phyloP scores from a whole-genome alignment of 1,140 invertebrate genomes.

The Forficula auricularia region DNA sequence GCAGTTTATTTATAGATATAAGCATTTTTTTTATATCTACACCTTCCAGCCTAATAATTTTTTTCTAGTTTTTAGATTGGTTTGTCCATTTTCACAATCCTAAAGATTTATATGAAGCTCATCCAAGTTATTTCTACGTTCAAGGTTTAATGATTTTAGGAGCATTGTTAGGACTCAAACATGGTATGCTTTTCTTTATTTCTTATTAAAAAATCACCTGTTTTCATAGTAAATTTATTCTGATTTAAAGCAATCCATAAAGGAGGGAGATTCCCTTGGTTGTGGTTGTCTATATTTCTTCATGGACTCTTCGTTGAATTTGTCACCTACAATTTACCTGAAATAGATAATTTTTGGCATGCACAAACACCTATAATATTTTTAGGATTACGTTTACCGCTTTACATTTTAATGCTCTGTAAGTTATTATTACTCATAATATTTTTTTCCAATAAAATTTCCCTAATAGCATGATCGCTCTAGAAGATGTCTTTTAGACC shows the following conservation, averaged over 20 bases:
- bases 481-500: too few relatives aligned
- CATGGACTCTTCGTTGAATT: slow-evolving; percentile 45
- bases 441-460: too few relatives aligned
- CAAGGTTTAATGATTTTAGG: slow-evolving; percentile 33
- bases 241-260: slow-evolving; percentile 36
- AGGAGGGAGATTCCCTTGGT: slow-evolving; percentile 46
- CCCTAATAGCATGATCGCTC: too few relatives aligned
- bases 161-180: slow-evolving; percentile 34
- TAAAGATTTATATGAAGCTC: slow-evolving; percentile 31
- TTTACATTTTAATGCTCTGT: slow-evolving; percentile 56
- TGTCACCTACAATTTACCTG: slow-evolving; percentile 38
- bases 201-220: not conserved
- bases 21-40: too few relatives aligned
- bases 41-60: not conserved
- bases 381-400: slow-evolving; percentile 42
- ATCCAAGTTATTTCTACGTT: slow-evolving; percentile 39
- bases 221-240: slow-evolving; percentile 3
- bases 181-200: slow-evolving; percentile 27
- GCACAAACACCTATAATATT: slow-evolving; percentile 52
- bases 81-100: slow-evolving; percentile 30
- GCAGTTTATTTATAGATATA: too few relatives aligned
- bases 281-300: slow-evolving; percentile 47
- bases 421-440: slow-evolving; percentile 32
- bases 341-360: slow-evolving; percentile 64
- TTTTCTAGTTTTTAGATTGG: slow-evolving; percentile 34